These are phyloP conservation scores for Naja naja DNA, from an alignment of 2,113 vertebrate genomes.

Conservation along the genomic window DNA sequence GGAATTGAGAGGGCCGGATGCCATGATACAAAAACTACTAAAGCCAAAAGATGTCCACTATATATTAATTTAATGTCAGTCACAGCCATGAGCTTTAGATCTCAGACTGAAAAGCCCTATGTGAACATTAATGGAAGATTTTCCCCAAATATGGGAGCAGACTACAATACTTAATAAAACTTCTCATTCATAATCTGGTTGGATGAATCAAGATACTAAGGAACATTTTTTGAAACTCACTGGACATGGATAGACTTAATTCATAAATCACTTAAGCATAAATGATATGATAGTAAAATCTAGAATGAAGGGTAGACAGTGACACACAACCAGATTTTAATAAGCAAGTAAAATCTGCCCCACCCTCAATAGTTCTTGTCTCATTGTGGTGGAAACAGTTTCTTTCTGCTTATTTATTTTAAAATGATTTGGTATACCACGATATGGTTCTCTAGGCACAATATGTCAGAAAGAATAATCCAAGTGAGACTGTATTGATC, in stretches of 20 bases:
- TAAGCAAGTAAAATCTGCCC: background rate
- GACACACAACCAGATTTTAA: background rate
- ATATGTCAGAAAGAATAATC: background rate
- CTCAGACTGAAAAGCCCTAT: background rate
- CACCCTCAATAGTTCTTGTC: background rate
- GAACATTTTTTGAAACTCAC: background rate
- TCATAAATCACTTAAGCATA: background rate
- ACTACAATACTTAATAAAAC: background rate
- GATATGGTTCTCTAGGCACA: background rate
- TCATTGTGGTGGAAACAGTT: background rate
- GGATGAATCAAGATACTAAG: background rate
- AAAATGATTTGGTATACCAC: background rate
- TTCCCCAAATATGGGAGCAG: background rate
- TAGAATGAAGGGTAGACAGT: background rate
- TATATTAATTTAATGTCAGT: background rate
- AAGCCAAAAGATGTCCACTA: background rate
- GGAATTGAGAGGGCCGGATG: too few species aligned
- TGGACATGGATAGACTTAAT: background rate
- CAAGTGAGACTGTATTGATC: background rate
- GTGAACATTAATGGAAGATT: background rate
- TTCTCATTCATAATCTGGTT: background rate
- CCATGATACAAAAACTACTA: background rate
- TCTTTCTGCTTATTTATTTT: background rate
- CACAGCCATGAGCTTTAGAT: background rate
- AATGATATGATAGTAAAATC: background rate